A percentile compares a stretch with the other conserved stretches of the same genome.
Evolutionary conservation across 2,113 vertebrate genomes (phyloP).

Genomic region (Epinephelus moara): DNA sequence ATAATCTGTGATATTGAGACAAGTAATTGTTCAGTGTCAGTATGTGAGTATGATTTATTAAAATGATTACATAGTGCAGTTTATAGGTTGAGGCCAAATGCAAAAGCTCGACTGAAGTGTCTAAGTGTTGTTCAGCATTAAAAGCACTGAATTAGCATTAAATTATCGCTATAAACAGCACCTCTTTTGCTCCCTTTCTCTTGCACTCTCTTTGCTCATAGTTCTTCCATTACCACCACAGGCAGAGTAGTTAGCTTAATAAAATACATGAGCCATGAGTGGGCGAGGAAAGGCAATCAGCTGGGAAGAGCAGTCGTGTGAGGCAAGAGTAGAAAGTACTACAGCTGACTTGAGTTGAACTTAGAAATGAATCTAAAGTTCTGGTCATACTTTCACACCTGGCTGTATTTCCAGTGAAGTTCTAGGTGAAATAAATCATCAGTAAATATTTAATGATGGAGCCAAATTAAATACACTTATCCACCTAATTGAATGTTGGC

Average conservation of each 20-base stretch:
- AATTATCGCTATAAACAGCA: neutral
- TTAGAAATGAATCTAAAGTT: neutral
- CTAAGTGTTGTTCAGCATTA: neutral
- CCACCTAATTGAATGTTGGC: neutral
- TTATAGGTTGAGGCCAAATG: conserved; percentile 1
- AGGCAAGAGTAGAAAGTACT: neutral
- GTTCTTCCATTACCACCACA: neutral
- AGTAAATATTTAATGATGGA: neutral
- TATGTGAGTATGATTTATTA: neutral
- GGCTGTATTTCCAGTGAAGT: neutral
- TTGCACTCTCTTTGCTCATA: neutral
- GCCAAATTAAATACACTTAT: neutral
- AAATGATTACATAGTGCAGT: conserved; percentile 7
- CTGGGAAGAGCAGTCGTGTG: neutral
- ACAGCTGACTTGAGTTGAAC: neutral
- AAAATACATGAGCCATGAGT: conserved; percentile 11
- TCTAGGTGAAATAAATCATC: conserved; percentile 6
- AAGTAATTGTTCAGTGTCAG: neutral
- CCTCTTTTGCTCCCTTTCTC: conserved; percentile 1
- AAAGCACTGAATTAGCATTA: conserved; percentile 19
- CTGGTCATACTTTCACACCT: neutral
- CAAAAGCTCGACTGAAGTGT: conserved; percentile 9
- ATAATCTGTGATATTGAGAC: neutral
- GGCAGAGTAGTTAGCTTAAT: neutral
- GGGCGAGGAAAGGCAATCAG: neutral